Conservation (phyloP, 2,888 invertebrate genomes). For the Cephonodes hylas region DNA sequence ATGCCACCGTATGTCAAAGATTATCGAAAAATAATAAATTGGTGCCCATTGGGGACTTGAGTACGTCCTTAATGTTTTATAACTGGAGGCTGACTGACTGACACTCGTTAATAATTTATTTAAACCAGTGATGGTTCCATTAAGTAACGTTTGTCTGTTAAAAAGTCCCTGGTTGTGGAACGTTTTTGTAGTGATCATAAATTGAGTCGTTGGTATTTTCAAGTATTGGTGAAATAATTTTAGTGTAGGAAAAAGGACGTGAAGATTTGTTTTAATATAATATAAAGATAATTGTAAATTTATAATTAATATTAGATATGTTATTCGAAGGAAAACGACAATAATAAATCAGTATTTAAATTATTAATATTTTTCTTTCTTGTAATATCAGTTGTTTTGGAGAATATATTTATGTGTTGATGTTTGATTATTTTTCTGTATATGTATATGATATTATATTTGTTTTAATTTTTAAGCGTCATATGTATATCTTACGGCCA, state of each 20-base stretch:
- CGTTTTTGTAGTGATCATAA: not conserved
- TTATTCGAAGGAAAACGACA: slow-evolving; percentile 66
- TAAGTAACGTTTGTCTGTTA: no score
- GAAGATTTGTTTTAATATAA: slow-evolving; percentile 27
- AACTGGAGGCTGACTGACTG: not conserved
- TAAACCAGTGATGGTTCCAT: not conserved
- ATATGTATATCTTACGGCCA: slow-evolving; percentile 58
- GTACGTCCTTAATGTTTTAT: not conserved
- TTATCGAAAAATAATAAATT: not conserved
- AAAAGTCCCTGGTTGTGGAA: not conserved
- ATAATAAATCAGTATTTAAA: slow-evolving; percentile 80
- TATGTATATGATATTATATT: slow-evolving; percentile 71
- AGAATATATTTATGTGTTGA: slow-evolving; percentile 69
- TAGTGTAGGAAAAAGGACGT: slow-evolving; percentile 4
- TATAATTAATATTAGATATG: slow-evolving; percentile 38
- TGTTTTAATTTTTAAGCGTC: slow-evolving; percentile 58
- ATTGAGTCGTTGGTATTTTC: not conserved
- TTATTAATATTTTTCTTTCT: slow-evolving; percentile 46
- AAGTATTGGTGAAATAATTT: not conserved
- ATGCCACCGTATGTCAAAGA: not conserved
- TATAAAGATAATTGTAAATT: slow-evolving; percentile 39
- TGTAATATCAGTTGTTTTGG: slow-evolving; percentile 58
- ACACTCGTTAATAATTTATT: not conserved
- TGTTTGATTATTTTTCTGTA: slow-evolving; percentile 67
- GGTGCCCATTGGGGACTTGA: not conserved